A percentile compares a stretch with the other conserved stretches of the same genome.
These are phyloP conservation scores for Prenolepis imparis DNA, from an alignment of 2,888 invertebrate species.

Conservation along the genomic window DNA sequence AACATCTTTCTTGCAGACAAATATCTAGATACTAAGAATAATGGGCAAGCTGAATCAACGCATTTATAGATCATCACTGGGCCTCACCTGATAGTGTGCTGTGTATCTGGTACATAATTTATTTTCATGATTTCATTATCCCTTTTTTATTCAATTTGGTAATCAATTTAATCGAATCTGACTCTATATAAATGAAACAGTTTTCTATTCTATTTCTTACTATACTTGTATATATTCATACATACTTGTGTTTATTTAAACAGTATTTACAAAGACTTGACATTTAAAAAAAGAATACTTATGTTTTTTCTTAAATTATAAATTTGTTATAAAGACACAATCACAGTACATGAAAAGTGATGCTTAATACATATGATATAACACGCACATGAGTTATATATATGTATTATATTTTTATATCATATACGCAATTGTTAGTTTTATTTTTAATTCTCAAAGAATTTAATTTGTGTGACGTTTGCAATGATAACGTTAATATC, in stretches of 20 bases:
- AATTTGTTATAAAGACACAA: background rate
- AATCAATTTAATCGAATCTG: constrained; percentile 81
- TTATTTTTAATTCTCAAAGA: constrained; percentile 1
- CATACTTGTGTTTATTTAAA: background rate
- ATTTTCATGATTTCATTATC: constrained; percentile 80
- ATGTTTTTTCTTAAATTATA: background rate
- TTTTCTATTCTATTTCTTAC: background rate
- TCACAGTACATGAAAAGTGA: background rate
- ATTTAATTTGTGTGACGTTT: background rate
- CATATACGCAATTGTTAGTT: background rate
- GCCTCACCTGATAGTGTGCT: constrained; percentile 84
- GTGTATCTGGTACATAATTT: constrained; percentile 85
- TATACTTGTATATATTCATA: background rate
- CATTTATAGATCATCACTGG: constrained; percentile 85
- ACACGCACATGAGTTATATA: background rate
- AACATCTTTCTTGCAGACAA: constrained; percentile 85
- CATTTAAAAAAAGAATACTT: background rate
- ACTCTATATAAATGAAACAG: background rate
- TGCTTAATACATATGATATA: background rate
- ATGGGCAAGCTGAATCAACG: constrained; percentile 85
- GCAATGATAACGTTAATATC: background rate
- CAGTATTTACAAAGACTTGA: background rate
- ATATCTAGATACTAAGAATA: constrained; percentile 85
- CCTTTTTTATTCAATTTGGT: constrained; percentile 69
- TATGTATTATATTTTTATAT: background rate